These are phyloP conservation scores for Aix galericulata DNA, from an alignment of 2,113 vertebrate genomes.

Conservation along the genomic window DNA sequence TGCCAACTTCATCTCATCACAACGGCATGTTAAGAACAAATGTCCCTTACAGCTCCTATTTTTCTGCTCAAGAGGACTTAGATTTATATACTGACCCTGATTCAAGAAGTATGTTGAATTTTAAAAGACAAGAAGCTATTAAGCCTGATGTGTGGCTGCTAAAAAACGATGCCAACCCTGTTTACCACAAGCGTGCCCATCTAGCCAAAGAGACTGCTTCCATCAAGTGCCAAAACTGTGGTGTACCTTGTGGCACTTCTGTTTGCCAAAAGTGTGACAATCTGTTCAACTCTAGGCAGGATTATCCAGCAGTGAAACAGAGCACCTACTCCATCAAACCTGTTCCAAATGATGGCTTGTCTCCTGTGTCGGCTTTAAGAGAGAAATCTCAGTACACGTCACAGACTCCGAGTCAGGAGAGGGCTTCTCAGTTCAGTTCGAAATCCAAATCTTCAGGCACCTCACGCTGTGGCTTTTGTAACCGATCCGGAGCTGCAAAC, in stretches of 20 bases:
- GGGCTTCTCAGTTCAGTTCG: constrained; percentile 76
- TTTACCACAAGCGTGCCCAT: constrained; percentile 78
- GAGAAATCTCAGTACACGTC: constrained; percentile 73
- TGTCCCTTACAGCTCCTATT: constrained; percentile 83
- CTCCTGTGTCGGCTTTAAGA: constrained; percentile 50
- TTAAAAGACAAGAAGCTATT: constrained; percentile 82
- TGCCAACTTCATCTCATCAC: constrained; percentile 82
- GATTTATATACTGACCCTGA: constrained; percentile 95
- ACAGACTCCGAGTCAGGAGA: constrained; percentile 87
- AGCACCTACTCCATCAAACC: constrained; percentile 75
- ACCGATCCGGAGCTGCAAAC: constrained; percentile 89
- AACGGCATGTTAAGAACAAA: constrained; percentile 77
- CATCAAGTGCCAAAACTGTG: constrained; percentile 93
- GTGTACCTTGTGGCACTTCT: constrained; percentile 82
- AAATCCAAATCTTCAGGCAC: constrained; percentile 78
- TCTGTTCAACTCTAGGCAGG: constrained; percentile 68
- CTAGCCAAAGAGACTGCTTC: constrained; percentile 82
- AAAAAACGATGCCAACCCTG: constrained; percentile 71
- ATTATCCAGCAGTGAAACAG: constrained; percentile 76
- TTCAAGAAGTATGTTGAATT: constrained; percentile 76
- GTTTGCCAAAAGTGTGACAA: constrained; percentile 91
- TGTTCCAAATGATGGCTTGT: constrained; percentile 64
- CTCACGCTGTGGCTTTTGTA: constrained; percentile 94
- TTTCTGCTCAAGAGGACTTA: constrained; percentile 91
- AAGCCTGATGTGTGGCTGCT: constrained; percentile 77